Evolutionary conservation across 2,888 invertebrate species (phyloP), one percentile per base, ranked within the genome.

Genomic region (Mesorhabditis sp.): DNA sequence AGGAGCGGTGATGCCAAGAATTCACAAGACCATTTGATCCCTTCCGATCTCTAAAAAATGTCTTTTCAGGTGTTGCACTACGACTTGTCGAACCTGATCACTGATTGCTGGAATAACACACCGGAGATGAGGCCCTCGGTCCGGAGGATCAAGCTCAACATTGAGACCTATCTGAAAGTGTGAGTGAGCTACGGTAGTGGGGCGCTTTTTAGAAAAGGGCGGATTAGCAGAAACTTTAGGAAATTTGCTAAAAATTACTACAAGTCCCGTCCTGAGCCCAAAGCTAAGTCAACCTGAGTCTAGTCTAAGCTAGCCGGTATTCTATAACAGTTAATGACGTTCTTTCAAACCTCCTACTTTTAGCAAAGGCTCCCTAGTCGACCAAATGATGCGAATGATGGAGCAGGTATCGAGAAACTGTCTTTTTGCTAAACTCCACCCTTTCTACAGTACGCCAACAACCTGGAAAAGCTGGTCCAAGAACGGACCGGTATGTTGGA

Each of bases 401-500:
- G 79, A 80, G 42, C 62, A 72, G 70, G 73, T 72, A 10, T 67
- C n/a, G 67, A 68, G 73, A 70, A 58, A 72, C 15, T 42, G n/a
- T 50, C 67, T 2, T 66, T 61, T 43, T 3, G 13, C 28, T 7
- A n/a, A 58, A 15, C 7, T 45, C 10, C 7, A 50, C 7, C 58
- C 10, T 50, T 50, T 50, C n/a, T 50, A 65, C 74, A 82, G 67
- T 84, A 84, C 65, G 83, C 85, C 10, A 85, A 85, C 67, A 85
- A 85, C 69, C 72, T 85, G 62, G 85, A 85, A 72, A 84, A 85
- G 63, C 45, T 85, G 5, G 85, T 85, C 5, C 74, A 82, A 43
- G 85, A 85, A 62, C 69, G 85, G 70, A 85, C 85, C 42, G 83
- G 82, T 72, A 82, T 85, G 83, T 74, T 84, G 67, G 85, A 85